phyloP scores from a whole-genome alignment of 2,797 vertebrate species.

The Columba guinea region DNA sequence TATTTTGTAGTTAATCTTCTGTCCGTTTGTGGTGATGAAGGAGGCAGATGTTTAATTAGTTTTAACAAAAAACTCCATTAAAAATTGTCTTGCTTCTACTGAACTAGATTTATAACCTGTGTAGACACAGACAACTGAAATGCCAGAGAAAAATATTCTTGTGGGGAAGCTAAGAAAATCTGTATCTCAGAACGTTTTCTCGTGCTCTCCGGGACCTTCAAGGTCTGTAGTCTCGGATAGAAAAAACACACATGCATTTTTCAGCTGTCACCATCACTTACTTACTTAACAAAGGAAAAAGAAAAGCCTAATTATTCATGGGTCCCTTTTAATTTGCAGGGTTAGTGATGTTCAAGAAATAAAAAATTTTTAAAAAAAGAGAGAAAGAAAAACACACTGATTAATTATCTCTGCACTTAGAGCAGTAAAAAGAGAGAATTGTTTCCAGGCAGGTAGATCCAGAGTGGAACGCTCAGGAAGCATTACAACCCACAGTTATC shows the following conservation, averaged over 20 bases:
- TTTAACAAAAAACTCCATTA: constrained; percentile 46
- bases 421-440: background rate
- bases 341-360: background rate
- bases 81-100: constrained; percentile 40
- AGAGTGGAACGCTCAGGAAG: background rate
- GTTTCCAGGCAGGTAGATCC: background rate
- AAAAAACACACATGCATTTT: constrained; percentile 16
- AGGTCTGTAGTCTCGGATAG: background rate
- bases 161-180: constrained; percentile 45
- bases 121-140: constrained; percentile 51
- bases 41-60: constrained; percentile 58
- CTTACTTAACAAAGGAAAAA: constrained; percentile 46
- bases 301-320: constrained; percentile 53
- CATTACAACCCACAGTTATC: background rate
- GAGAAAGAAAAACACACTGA: background rate
- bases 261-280: constrained; percentile 39
- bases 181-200: constrained; percentile 31
- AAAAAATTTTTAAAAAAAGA: background rate
- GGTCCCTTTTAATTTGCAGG: constrained; percentile 40
- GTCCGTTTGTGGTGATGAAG: constrained; percentile 1
- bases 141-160: constrained; percentile 49
- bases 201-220: constrained; percentile 27
- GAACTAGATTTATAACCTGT: constrained; percentile 63
- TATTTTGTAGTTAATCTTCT: constrained; percentile 50
- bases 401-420: background rate